A percentile compares a stretch with the other conserved stretches of the same genome.
phyloP scores from a whole-genome alignment of 1,140 invertebrate genomes.

The Wiebesia pumilae region DNA sequence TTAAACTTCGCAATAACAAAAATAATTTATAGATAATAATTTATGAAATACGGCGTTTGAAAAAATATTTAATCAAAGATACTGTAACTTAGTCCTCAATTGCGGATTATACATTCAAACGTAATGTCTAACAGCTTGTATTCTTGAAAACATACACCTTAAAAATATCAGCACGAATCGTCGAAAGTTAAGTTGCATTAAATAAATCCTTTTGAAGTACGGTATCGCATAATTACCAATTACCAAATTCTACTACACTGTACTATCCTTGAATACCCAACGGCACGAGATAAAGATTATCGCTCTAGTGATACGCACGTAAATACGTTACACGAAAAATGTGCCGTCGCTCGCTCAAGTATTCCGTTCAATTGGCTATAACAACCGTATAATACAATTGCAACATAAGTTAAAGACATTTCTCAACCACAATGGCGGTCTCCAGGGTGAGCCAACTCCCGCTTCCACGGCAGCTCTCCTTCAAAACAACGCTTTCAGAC shows the following conservation, averaged over 20 bases:
- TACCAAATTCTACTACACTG: slow-evolving; percentile 32
- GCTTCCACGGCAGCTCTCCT: slow-evolving; percentile 9
- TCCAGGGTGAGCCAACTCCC: not conserved
- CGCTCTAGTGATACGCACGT: too few species aligned
- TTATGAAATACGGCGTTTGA: too few species aligned
- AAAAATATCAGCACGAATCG: too few species aligned
- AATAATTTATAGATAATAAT: too few species aligned
- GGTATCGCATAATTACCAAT: slow-evolving; percentile 41
- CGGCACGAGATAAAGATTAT: too few species aligned
- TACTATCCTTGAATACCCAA: too few species aligned
- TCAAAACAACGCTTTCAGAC: slow-evolving; percentile 57
- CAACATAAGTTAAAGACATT: slow-evolving; percentile 50
- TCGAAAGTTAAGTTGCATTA: not conserved
- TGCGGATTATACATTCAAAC: too few species aligned
- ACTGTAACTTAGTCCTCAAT: too few species aligned
- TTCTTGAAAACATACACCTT: too few species aligned
- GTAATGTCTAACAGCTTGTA: too few species aligned
- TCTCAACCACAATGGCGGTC: slow-evolving; percentile 46
- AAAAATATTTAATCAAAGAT: too few species aligned
- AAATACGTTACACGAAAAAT: slow-evolving; percentile 22
- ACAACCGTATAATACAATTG: slow-evolving; percentile 47
- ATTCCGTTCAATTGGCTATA: slow-evolving; percentile 44
- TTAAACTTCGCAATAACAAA: too few species aligned
- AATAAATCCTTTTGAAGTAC: slow-evolving; percentile 1
- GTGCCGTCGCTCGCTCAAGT: not conserved